Evolutionary conservation across 23 tunicate genomes (phyloP), one percentile per base, ranked within the genome.

Genomic region (Ciona savignyi): DNA sequence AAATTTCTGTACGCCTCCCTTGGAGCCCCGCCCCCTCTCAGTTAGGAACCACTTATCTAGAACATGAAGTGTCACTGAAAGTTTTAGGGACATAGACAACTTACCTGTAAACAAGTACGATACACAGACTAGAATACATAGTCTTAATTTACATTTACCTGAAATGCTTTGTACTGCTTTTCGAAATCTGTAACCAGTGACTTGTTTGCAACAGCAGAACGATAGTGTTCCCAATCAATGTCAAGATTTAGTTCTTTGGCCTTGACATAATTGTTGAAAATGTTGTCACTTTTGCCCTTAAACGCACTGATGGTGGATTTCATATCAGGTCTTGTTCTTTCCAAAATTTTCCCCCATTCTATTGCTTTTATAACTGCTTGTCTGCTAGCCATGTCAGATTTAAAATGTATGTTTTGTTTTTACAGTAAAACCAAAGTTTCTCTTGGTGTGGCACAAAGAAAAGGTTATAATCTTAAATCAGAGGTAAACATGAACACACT

Each of bases 151-250:
- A 42, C 56, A 42, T 42, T 42, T 42, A 42, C 51, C 51, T 69
- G 21, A 51, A 27, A 69, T 30, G 95, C 67, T 23, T 81, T 67
- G 33, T 65, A 77, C 56, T 88, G 81, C 51, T 85, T 51, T 63
- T 93, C 81, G 76, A 93, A 93, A 34, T 93, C 98, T 19, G 86
- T 62, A 30, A 93, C 98, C 66, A 93, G 76, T 23, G 93, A 85
- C 48, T 77, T 80, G 78, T 95, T 93, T 28, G 81, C 81, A 26
- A 95, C 72, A 0, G 84, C 75, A 29, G 70, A 27, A 26, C 77
- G 74, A 65, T 95, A 95, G 62, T 88, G 65, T 3, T 32, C 77
- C 99, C 99, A 95, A 63, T 95, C 83, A 76, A 95, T 84, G 26
- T 89, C 48, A 21, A 81, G 66, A n/a, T 88, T 78, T 25, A 32